A percentile compares a stretch with the other conserved stretches of the same genome.
phyloP scores from a whole-genome alignment of 1,140 invertebrate species.

The Listronotus oregonensis region DNA sequence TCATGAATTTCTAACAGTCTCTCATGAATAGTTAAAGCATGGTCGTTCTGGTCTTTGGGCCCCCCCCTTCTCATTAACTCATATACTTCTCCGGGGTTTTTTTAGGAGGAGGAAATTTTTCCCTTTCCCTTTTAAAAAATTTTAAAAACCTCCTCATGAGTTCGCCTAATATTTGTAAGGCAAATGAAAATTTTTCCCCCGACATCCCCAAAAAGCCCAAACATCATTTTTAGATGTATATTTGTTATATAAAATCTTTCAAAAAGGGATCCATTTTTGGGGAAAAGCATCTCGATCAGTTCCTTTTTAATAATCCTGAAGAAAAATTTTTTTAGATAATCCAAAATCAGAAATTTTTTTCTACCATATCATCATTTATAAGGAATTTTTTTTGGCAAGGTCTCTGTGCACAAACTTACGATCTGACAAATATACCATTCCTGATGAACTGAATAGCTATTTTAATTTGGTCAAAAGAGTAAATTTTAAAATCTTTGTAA shows the following conservation, averaged over 20 bases:
- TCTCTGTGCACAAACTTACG: constrained; percentile 96
- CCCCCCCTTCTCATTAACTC: constrained; percentile 92
- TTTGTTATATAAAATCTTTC: constrained; percentile 91
- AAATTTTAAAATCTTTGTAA: constrained; percentile 60
- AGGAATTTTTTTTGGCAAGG: constrained; percentile 93
- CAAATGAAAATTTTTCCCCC: constrained; percentile 95
- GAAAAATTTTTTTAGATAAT: constrained; percentile 89
- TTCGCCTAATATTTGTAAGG: constrained; percentile 92
- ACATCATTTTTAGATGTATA: constrained; percentile 93
- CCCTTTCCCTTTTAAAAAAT: constrained; percentile 93
- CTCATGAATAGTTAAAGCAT: constrained; percentile 77
- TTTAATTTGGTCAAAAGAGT: constrained; percentile 79
- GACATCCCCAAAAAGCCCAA: constrained; percentile 90
- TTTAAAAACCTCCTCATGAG: constrained; percentile 92
- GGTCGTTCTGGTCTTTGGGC: constrained; percentile 85
- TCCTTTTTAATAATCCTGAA: constrained; percentile 88
- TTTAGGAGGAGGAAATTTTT: constrained; percentile 83
- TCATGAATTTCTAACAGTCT: constrained; percentile 61
- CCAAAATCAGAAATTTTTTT: constrained; percentile 98
- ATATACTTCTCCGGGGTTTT: constrained; percentile 89
- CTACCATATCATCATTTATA: constrained; percentile 90
- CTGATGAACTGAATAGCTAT: constrained; percentile 86
- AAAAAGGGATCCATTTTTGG: constrained; percentile 94
- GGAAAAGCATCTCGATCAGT: constrained; percentile 93
- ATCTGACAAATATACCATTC: constrained; percentile 94